Conservation (phyloP, 1,140 invertebrate genomes). For the Halesus radiatus region DNA sequence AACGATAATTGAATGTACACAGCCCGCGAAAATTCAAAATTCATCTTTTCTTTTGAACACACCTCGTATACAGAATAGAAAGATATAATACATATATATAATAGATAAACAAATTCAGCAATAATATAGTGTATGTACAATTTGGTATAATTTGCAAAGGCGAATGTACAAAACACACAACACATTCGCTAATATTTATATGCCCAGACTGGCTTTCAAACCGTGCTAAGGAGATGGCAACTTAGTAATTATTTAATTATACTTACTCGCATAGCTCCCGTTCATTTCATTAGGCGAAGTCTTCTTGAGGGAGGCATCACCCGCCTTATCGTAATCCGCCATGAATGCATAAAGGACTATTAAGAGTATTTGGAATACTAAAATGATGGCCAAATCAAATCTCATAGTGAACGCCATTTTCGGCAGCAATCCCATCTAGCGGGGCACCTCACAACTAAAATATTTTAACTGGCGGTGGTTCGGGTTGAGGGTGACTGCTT, state of each 20-base stretch:
- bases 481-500: neutral
- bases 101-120: too few species aligned
- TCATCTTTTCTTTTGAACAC: too few species aligned
- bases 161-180: too few species aligned
- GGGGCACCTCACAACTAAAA: neutral
- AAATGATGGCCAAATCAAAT: constrained; percentile 44
- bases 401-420: constrained; percentile 38
- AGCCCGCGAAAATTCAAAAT: too few species aligned
- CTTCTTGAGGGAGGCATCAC: constrained; percentile 38
- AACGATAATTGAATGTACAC: too few species aligned
- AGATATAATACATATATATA: too few species aligned
- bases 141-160: too few species aligned
- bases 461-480: neutral
- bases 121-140: too few species aligned
- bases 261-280: constrained; percentile 57
- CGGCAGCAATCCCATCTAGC: constrained; percentile 50
- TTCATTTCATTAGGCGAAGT: constrained; percentile 48
- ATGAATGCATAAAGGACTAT: constrained; percentile 50
- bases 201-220: too few species aligned
- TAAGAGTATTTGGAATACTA: constrained; percentile 49
- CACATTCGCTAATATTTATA: too few species aligned
- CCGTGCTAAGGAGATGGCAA: too few species aligned
- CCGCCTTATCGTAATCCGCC: constrained; percentile 46
- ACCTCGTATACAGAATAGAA: too few species aligned
- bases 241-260: neutral